Base-by-base conservation (phyloP, 1,140 invertebrate genomes). In the Maniola jurtina region DNA sequence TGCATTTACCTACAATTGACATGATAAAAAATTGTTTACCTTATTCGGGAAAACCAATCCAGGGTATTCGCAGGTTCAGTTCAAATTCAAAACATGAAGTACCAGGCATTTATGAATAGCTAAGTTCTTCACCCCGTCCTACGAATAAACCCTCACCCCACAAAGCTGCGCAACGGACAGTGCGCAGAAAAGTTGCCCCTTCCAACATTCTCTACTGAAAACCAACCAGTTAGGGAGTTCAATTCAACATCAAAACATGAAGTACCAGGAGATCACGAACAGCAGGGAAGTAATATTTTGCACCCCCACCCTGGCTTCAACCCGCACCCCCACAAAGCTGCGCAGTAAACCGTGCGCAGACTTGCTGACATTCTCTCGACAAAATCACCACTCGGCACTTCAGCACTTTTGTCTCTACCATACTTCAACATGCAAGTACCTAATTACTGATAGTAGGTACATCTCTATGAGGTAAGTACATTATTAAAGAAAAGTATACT, bases 191-290 rank as follows among this genome's bases (percentile, higher is more conserved):
- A 45, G 38, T 40, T 11, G 9, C 42, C 10, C 42, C 9, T 11
- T 45, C 10, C 9, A 0, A n/a, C 5, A 11, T 45, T 38, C 13
- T 45, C 11, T 11, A 45, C 5, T 9, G 5, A 45, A 45, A 45
- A 11, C 42, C 14, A 52, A 52, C 14, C 14, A 16, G 14, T 52
- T 52, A 52, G 16, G 48, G 15, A 52, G 14, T 52, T 25, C 14
- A 25, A 16, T 25, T 25, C 48, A 52, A 52, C 48, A 52, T 52
- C 48, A 52, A 52, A 52, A 52, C 48, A 52, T 25, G 48, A 52
- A 52, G 48, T 52, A 52, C 48, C 15, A 52, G 48, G 48, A 2
- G 14, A 52, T 10, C 15, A 52, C 15, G 7, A 9, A 9, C 3
- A 52, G 25, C 25, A 25, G 0, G 14, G 48, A 52, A 25, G 48